Evolutionary conservation across 2,888 invertebrate species (phyloP).

Genomic region (Drosophila ustulata): DNA sequence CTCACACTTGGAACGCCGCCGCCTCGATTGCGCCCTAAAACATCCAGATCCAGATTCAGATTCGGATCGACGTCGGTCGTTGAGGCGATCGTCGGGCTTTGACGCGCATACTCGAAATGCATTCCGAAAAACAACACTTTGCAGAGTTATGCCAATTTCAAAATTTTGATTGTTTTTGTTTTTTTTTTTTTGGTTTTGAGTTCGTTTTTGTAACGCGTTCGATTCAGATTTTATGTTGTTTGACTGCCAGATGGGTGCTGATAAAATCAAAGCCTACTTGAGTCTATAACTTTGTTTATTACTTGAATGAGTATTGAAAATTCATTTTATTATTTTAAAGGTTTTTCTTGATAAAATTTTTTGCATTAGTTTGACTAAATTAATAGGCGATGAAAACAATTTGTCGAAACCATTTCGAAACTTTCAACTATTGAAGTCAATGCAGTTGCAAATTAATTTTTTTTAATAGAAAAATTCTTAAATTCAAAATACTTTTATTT

Average conservation of each 20-base stretch:
- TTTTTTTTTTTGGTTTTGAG: conserved; percentile 6
- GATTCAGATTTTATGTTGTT: conserved; percentile 4
- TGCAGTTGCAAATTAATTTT: no score
- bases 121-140: conserved; percentile 20
- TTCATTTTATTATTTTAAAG: no score
- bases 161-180: conserved; percentile 47
- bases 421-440: no score
- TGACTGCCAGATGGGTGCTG: not conserved
- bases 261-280: not conserved
- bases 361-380: no score
- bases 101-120: conserved; percentile 49
- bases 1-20: conserved; percentile 44
- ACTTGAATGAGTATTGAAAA: no score
- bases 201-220: conserved; percentile 5
- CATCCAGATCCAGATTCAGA: not conserved
- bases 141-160: conserved; percentile 16
- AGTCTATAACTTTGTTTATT: not conserved
- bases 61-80: not conserved
- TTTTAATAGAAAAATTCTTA: no score
- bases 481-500: no score
- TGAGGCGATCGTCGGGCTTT: not conserved
- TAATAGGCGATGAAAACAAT: no score
- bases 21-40: conserved; percentile 40
- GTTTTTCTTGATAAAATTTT: no score
- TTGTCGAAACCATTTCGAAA: no score